phyloP scores from a whole-genome alignment of 2,797 vertebrate genomes.

The Zalophus californianus region DNA sequence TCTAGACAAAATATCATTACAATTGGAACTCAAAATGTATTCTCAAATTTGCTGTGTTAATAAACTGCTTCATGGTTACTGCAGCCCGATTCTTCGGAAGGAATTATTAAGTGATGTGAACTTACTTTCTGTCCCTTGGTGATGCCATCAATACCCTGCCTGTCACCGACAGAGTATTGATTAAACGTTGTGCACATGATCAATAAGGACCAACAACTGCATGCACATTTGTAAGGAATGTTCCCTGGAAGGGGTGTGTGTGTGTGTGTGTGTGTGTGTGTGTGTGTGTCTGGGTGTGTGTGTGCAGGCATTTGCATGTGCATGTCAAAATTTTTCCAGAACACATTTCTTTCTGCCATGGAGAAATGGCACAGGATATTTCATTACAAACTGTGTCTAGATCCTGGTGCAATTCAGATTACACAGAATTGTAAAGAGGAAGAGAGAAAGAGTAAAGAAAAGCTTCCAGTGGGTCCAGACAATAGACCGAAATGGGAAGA shows the following conservation, averaged over 20 bases:
- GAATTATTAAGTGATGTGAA: constrained; percentile 8
- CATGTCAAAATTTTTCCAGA: background rate
- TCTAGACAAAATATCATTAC: constrained; percentile 67
- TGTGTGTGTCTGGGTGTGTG: too few relatives aligned
- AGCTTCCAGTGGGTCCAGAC: background rate
- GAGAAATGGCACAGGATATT: background rate
- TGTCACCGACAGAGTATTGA: background rate
- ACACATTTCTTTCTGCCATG: background rate
- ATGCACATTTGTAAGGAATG: background rate
- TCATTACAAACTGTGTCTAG: too few relatives aligned
- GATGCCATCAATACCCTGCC: background rate
- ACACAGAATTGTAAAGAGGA: background rate
- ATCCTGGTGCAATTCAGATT: background rate
- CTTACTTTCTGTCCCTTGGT: background rate
- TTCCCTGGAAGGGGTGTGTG: background rate
- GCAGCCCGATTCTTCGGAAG: background rate
- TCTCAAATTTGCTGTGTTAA: constrained; percentile 38
- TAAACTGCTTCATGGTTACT: constrained; percentile 41
- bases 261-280: too few relatives aligned
- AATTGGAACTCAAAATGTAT: constrained; percentile 47
- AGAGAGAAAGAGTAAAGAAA: background rate
- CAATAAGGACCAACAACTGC: background rate
- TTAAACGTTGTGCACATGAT: background rate
- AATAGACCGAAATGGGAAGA: background rate
- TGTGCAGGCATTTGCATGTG: fast-evolving